Base-by-base conservation (phyloP, 1,140 invertebrate genomes). In the Trichogramma pretiosum region DNA sequence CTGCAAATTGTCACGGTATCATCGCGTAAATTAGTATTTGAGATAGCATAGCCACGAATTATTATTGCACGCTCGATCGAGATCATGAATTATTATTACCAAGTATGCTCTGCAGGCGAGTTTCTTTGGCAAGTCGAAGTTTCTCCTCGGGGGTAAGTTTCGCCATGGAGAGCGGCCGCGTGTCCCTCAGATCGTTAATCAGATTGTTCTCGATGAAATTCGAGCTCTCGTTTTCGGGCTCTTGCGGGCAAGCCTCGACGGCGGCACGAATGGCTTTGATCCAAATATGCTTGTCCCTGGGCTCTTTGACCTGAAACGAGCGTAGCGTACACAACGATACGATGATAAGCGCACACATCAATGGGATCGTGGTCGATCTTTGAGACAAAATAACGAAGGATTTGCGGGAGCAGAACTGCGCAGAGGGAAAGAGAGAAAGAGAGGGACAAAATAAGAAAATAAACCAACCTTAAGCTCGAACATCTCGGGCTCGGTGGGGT, bases 401-500 rank as follows among this genome's bases (percentile, higher is more conserved):
- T n/a, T n/a, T n/a, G n/a, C n/a, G 11, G 24, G 11, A 28, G 11
- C 24, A 28, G 5, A 28, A 28, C 11, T 28, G 11, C 5, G 24
- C 11, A 28, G 24, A 28, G 11, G 24, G 11, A 11, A 7, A 7
- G 24, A 7, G 24, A 28, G 11, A 28, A 11, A 28, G 11, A 28
- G n/a, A n/a, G n/a, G n/a, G n/a, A n/a, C n/a, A 5, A 7, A 28
- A 28, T 28, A 28, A 11, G 24, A 39, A 39, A 19, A 3, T 30
- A 42, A 3, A 42, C 35, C 2, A 3, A 51, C 49, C 60, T 93
- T 85, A 13, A 97, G 72, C 65, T 96, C 92, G 64, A 94, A 95
- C 92, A 96, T 95, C 72, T 95, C 93, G 0, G 92, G 91, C 56
- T 88, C 85, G 1, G 77, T 76, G 1, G 87, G 85, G 62, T 88